Evolutionary conservation across 2,888 invertebrate species (phyloP).

Genomic region (Drosophila acutilabella): DNA sequence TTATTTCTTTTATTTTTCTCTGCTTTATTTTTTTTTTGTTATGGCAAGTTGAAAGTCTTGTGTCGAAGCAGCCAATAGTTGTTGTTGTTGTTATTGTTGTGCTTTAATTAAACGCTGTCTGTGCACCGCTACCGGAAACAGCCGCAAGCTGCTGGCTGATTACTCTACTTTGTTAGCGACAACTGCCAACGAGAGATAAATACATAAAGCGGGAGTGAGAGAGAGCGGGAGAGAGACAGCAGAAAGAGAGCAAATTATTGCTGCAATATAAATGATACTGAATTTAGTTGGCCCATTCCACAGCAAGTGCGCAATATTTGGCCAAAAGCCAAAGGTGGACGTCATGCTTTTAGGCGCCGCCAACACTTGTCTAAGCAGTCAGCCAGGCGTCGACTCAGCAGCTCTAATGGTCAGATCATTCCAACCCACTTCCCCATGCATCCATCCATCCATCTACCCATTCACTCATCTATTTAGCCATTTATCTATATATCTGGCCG

Average conservation of each 20-base stretch:
- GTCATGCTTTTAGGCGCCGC: constrained; percentile 73
- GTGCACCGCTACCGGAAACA: constrained; percentile 47
- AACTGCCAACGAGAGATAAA: constrained; percentile 14
- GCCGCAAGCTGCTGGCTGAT: constrained; percentile 47
- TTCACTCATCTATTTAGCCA: background rate
- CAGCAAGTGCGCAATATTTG: constrained; percentile 58
- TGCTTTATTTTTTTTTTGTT: constrained; percentile 16
- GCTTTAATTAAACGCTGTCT: constrained; percentile 55
- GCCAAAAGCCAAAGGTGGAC: constrained; percentile 68
- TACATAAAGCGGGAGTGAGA: background rate
- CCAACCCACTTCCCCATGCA: constrained; percentile 4
- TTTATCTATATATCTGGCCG: background rate
- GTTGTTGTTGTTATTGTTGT: constrained; percentile 16
- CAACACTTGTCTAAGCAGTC: constrained; percentile 63
- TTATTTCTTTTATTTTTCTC: constrained; percentile 21
- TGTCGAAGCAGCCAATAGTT: constrained; percentile 19
- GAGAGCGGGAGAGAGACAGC: background rate
- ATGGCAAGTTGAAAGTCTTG: constrained; percentile 37
- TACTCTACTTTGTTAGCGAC: constrained; percentile 42
- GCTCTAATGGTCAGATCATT: constrained; percentile 17
- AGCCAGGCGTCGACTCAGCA: constrained; percentile 37
- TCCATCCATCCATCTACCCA: constrained; percentile 3
- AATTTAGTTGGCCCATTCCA: constrained; percentile 17
- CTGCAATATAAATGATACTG: constrained; percentile 36
- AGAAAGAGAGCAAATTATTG: constrained; percentile 18